Evolutionary conservation across 2,113 vertebrate genomes (phyloP).

Genomic region (Antechinus flavipes): DNA sequence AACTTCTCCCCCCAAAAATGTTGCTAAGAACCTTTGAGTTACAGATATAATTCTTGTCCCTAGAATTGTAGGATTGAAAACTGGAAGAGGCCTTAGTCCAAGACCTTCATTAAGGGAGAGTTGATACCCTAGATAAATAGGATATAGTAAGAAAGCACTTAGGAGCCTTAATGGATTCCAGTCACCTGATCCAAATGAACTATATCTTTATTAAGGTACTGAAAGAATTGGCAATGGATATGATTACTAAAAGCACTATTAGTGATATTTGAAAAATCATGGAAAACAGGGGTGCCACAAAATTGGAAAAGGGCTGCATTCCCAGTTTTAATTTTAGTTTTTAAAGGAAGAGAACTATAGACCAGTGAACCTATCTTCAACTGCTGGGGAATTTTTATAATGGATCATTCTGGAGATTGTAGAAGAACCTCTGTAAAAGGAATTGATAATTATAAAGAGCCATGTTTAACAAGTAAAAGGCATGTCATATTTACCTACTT

Average conservation of each 20-base stretch:
- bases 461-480: neutral
- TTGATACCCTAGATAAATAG: neutral
- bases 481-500: neutral
- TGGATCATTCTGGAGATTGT: neutral
- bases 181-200: neutral
- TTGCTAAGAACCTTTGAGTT: neutral
- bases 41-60: neutral
- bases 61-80: neutral
- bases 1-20: no score
- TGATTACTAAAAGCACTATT: neutral
- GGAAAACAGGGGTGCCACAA: neutral
- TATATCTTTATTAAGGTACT: neutral
- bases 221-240: neutral
- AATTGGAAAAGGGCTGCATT: neutral
- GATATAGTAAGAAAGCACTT: neutral
- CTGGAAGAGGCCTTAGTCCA: neutral
- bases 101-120: neutral
- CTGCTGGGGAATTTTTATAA: neutral
- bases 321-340: neutral
- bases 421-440: neutral
- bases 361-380: neutral
- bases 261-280: neutral
- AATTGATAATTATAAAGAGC: neutral
- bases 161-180: neutral
- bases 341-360: neutral